phyloP scores from a whole-genome alignment of 2,113 vertebrate species.

The Heterotilapia buettikoferi region DNA sequence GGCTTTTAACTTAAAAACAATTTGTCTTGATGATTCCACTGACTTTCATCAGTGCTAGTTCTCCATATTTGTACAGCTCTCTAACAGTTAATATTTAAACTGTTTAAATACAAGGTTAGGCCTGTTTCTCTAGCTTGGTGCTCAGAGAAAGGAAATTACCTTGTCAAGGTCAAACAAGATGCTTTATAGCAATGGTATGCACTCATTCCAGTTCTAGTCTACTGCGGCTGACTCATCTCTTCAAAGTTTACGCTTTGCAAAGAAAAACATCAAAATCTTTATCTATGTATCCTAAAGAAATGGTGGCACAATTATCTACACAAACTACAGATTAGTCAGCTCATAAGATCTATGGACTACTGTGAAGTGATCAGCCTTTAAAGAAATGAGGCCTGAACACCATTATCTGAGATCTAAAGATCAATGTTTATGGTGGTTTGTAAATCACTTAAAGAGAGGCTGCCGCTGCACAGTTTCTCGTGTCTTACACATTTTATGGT shows the following conservation, averaged over 20 bases:
- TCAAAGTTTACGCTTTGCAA: not conserved
- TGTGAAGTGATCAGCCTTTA: not conserved
- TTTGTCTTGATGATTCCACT: not conserved
- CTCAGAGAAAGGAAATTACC: rapidly evolving
- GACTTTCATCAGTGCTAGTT: not conserved
- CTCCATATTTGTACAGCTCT: not conserved
- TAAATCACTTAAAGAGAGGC: not conserved
- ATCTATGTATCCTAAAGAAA: not conserved
- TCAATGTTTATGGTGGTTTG: not conserved
- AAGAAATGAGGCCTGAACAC: not conserved
- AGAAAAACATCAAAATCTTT: not conserved
- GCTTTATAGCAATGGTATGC: not conserved
- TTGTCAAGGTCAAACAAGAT: not conserved
- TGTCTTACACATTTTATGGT: not conserved
- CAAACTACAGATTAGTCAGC: not conserved
- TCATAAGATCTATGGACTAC: not conserved
- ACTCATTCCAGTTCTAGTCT: not conserved
- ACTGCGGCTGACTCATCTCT: not conserved
- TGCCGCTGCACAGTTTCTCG: not conserved
- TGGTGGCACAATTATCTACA: not conserved
- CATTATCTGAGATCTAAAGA: not conserved
- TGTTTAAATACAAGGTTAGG: not conserved
- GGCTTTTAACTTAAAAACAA: not conserved
- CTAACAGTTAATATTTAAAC: not conserved
- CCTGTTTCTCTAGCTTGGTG: not conserved